phyloP scores from a whole-genome alignment of 2,888 invertebrate genomes.

The Cephus rjabovi region DNA sequence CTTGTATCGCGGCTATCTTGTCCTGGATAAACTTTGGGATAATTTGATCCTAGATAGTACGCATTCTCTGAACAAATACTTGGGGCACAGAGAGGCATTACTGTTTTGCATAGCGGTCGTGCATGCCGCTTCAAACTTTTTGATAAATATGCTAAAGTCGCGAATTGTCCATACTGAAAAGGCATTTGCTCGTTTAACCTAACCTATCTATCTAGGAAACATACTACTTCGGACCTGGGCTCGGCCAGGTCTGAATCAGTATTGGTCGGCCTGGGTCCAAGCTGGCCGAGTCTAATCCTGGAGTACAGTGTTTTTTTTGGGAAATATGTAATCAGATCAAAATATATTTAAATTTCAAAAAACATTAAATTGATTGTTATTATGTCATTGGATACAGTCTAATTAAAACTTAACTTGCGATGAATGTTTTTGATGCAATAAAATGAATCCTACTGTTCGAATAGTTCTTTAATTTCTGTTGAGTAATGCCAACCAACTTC shows the following conservation, averaged over 20 bases:
- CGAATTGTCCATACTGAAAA: background rate
- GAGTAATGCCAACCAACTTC: background rate
- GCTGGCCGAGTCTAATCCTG: no score
- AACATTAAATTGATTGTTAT: background rate
- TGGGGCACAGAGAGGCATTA: background rate
- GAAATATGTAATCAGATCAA: background rate
- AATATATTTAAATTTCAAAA: background rate
- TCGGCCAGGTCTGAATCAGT: no score
- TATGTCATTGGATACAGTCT: background rate
- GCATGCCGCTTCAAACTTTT: constrained; percentile 28
- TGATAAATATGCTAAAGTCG: constrained; percentile 40
- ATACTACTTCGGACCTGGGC: no score
- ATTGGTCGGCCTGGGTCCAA: no score
- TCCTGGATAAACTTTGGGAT: background rate
- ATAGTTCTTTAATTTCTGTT: no score
- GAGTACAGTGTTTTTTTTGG: no score
- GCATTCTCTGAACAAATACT: background rate
- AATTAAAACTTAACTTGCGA: background rate
- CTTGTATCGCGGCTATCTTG: background rate
- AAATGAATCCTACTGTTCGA: no score
- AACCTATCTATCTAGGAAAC: background rate
- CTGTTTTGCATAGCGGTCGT: constrained; percentile 12
- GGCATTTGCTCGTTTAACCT: background rate
- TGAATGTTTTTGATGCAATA: background rate
- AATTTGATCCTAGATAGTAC: background rate